phyloP scores from a whole-genome alignment of 2,113 vertebrate genomes.

The Eretmochelys imbricata region DNA sequence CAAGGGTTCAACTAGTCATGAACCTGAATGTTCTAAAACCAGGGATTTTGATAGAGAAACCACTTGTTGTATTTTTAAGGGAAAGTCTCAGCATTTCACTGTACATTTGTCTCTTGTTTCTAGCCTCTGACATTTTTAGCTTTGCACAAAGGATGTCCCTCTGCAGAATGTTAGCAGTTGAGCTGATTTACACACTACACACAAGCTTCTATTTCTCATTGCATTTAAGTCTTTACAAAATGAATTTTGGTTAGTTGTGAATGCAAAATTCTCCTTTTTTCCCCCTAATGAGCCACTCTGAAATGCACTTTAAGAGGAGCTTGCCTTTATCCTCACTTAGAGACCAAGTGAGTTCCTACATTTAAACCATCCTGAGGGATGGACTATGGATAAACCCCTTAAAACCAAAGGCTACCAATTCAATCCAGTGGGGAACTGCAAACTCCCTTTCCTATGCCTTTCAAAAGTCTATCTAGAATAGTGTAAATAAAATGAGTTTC shows the following conservation, averaged over 20 bases:
- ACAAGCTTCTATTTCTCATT: conserved; percentile 67
- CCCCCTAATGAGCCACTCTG: conserved; percentile 55
- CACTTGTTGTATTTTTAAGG: conserved; percentile 44
- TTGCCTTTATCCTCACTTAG: conserved; percentile 59
- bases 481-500: conserved; percentile 37
- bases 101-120: conserved; percentile 42
- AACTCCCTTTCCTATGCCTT: conserved; percentile 32
- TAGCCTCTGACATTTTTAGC: conserved; percentile 62
- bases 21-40: conserved; percentile 62
- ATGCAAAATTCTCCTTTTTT: conserved; percentile 61
- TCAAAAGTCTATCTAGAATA: conserved; percentile 40
- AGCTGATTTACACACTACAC: conserved; percentile 29
- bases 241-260: conserved; percentile 55
- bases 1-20: conserved; percentile 58
- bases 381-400: conserved; percentile 45
- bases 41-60: conserved; percentile 46
- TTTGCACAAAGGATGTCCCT: conserved; percentile 58
- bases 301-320: conserved; percentile 41
- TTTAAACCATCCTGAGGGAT: conserved; percentile 59
- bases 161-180: conserved; percentile 43
- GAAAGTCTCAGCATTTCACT: conserved; percentile 55
- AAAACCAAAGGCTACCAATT: conserved; percentile 36
- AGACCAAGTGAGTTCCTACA: conserved; percentile 58
- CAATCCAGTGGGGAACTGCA: conserved; percentile 30
- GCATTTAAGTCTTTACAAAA: conserved; percentile 65